Evolutionary conservation across 2,888 invertebrate species (phyloP).

Genomic region (Brenthis ino): DNA sequence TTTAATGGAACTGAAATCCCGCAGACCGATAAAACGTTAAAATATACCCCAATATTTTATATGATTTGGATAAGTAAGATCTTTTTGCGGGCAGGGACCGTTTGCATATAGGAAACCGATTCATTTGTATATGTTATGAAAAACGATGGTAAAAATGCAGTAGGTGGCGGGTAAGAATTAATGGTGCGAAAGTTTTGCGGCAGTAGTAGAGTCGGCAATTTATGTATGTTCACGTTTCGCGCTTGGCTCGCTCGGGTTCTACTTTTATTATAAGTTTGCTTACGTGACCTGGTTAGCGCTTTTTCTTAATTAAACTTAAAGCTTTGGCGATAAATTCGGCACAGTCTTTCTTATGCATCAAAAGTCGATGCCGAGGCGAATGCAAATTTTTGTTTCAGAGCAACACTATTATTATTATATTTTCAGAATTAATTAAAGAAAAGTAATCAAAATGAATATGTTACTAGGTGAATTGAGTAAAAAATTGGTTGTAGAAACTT

Average conservation of each 20-base stretch:
- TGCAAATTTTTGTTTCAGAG: neutral
- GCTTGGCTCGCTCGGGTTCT: conserved; percentile 32
- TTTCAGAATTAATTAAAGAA: neutral
- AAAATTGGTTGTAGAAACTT: neutral
- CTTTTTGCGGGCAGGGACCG: conserved; percentile 40
- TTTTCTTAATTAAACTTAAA: conserved; percentile 26
- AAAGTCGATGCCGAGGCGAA: conserved; percentile 9
- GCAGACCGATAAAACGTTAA: conserved; percentile 72
- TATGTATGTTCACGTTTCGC: conserved; percentile 64
- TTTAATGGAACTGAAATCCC: conserved; percentile 73
- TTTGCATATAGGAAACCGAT: conserved; percentile 75
- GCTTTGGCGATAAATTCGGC: conserved; percentile 28
- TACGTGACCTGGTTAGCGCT: conserved; percentile 40
- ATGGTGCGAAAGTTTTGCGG: conserved; percentile 74
- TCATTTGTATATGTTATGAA: conserved; percentile 46
- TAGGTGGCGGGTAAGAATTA: conserved; percentile 73
- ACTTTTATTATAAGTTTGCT: conserved; percentile 24
- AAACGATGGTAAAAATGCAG: conserved; percentile 64
- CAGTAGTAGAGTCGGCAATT: conserved; percentile 55
- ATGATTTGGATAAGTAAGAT: conserved; percentile 54
- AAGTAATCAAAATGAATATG: too few relatives aligned
- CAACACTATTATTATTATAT: neutral
- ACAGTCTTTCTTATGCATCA: conserved; percentile 18
- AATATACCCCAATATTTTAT: conserved; percentile 70
- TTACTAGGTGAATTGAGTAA: neutral